Base-by-base conservation (phyloP, 2,113 vertebrate genomes). In the Gallinago media region DNA sequence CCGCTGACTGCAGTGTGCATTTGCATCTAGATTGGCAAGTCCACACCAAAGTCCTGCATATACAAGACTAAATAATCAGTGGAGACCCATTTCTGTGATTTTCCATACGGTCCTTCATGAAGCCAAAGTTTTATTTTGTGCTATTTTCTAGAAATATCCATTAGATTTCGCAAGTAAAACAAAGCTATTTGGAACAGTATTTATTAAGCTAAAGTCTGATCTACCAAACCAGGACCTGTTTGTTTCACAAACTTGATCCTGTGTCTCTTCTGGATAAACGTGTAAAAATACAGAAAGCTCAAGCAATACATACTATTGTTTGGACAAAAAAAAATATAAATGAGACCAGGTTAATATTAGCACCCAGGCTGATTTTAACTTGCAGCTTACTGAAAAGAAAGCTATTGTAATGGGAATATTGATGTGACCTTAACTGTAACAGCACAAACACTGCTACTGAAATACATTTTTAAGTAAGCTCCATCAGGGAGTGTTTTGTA, bases 31-130 rank as follows among this genome's bases (percentile, higher is more conserved):
- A 11, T 2, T 4, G 52, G 27, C 62, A 59, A 36, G 40, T 21
- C 50, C 18, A 2, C 4, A 4, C 26, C 56, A 4, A 36, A 15
- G 44, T 17, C 52, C 73, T 61, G 70, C 49, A 31, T 3, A 3
- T 1, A 9, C 20, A 54, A 1, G n/a, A 3, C 2, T 11, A 18
- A 61, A 36, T 8, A 20, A 26, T 0, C 36, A 9, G 7, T 0
- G 22, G 70, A 70, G 58, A 15, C 36, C 25, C 27, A 0, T 9
- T 29, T 4, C 76, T 59, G 67, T 5, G 46, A 2, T 18, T 44
- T 63, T 32, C 8, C 32, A 8, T 15, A 9, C 7, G 9, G 2
- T 54, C 50, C 25, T 8, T 4, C 4, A 1, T 16, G 46, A 34
- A 67, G 61, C 1, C 59, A 42, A n/a, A 80, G 82, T 32, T 38